phyloP scores from a whole-genome alignment of 2,113 vertebrate genomes.

The Okapia johnstoni region DNA sequence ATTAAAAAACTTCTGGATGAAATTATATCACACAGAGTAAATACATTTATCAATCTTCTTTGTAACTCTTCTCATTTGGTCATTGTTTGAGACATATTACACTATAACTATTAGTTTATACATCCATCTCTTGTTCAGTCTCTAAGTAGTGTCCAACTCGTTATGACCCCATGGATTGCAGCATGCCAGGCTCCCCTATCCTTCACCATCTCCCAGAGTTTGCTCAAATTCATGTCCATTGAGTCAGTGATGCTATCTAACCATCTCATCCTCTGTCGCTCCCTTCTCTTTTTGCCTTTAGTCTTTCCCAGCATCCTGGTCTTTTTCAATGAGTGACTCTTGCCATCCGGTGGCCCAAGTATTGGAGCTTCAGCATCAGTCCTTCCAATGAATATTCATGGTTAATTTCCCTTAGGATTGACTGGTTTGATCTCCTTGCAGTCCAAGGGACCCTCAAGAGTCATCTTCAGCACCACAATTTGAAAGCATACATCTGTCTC shows the following conservation, averaged over 20 bases:
- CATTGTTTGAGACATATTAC: background rate
- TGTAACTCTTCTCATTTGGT: background rate
- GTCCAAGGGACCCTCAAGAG: background rate
- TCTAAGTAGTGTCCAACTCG: background rate
- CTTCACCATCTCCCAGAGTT: background rate
- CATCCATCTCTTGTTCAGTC: background rate
- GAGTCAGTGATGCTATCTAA: background rate
- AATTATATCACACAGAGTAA: background rate
- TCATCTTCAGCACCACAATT: background rate
- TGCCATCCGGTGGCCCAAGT: background rate
- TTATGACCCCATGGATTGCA: background rate
- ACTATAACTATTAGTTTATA: background rate
- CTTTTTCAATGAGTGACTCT: background rate
- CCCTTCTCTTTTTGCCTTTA: background rate
- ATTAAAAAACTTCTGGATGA: background rate
- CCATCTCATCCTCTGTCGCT: background rate
- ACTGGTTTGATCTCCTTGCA: background rate
- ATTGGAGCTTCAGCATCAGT: background rate
- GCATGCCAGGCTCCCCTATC: background rate
- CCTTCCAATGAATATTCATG: background rate
- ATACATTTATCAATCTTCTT: background rate
- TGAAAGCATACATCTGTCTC: background rate
- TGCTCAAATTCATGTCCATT: background rate
- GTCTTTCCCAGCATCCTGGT: background rate
- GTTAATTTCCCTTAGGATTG: background rate